These are phyloP conservation scores for Babylonia areolata DNA, from an alignment of 1,140 invertebrate species.

Conservation along the genomic window DNA sequence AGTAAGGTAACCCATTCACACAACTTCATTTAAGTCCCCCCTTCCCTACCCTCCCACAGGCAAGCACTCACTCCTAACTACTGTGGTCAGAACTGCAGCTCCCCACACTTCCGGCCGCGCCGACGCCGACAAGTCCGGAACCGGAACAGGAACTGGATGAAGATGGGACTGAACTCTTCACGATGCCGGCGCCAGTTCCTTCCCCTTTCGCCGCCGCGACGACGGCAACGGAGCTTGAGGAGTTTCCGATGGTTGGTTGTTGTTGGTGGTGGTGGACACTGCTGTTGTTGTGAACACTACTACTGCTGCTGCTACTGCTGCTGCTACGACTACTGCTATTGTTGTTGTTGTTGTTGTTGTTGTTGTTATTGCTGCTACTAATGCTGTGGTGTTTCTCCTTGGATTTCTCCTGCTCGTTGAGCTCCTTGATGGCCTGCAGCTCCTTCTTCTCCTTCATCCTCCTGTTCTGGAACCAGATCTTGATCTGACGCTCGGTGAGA, in stretches of 20 bases:
- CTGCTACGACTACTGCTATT: background rate
- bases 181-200: background rate
- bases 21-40: background rate
- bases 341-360: constrained; percentile 8
- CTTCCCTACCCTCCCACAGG: background rate
- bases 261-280: background rate
- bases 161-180: background rate
- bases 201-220: background rate
- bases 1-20: too few species aligned
- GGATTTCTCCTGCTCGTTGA: constrained; percentile 87
- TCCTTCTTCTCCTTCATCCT: constrained; percentile 76
- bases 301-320: background rate
- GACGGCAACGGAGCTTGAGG: too few species aligned
- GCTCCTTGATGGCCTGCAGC: constrained; percentile 94
- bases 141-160: background rate
- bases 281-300: background rate
- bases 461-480: constrained; percentile 88
- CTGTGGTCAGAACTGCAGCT: constrained; percentile 6
- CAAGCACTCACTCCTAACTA: background rate
- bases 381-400: constrained; percentile 36
- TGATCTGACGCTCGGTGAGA: constrained; percentile 97
- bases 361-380: background rate
- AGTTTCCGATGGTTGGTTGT: background rate
- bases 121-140: background rate
- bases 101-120: background rate